A percentile compares a stretch with the other conserved stretches of the same genome.
phyloP scores from a whole-genome alignment of 2,797 vertebrate species.

The Ctenochaetus hawaiiensis region DNA sequence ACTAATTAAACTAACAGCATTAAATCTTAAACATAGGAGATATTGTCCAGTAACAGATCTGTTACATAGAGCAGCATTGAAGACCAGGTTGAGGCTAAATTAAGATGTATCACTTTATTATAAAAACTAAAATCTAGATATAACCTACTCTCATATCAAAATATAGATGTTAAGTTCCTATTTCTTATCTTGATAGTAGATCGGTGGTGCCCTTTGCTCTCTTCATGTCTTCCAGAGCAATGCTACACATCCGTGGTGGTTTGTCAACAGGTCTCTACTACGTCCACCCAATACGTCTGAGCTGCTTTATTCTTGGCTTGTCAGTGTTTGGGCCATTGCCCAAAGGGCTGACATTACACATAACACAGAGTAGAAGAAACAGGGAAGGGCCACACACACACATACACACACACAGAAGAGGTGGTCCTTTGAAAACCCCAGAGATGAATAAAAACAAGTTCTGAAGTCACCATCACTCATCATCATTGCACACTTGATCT shows the following conservation, averaged over 20 bases:
- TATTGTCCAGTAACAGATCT: background rate
- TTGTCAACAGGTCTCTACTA: conserved; percentile 65
- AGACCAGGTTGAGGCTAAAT: conserved; percentile 2
- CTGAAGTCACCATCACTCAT: conserved; percentile 81
- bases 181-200: conserved; percentile 6
- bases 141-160: conserved; percentile 1
- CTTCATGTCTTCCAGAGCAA: conserved; percentile 37
- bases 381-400: conserved; percentile 39
- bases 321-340: conserved; percentile 59
- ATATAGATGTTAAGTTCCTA: conserved; percentile 1
- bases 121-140: conserved; percentile 1
- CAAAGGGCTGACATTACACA: conserved; percentile 62
- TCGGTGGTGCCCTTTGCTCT: conserved; percentile 29
- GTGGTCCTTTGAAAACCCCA: conserved; percentile 75
- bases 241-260: conserved; percentile 36
- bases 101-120: background rate
- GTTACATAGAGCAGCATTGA: background rate
- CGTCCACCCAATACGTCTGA: conserved; percentile 52
- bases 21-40: background rate
- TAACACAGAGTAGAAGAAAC: conserved; percentile 62
- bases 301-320: conserved; percentile 65
- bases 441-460: conserved; percentile 79
- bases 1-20: background rate
- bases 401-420: conserved; percentile 42
- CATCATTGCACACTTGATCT: conserved; percentile 75